phyloP scores from a whole-genome alignment of 2,888 invertebrate species.

The Xanthostigma xanthostigma region DNA sequence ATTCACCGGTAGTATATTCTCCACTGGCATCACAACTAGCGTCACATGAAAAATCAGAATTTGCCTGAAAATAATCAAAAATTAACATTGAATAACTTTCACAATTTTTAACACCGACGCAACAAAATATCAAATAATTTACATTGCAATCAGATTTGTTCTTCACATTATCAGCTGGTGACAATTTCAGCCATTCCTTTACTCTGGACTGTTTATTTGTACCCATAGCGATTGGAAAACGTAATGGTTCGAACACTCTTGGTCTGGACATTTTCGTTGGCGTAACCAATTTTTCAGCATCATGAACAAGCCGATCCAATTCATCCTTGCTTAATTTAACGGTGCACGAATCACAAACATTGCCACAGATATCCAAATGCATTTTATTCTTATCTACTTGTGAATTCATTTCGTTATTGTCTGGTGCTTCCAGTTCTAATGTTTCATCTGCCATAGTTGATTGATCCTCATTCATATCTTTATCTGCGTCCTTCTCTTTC shows the following conservation, averaged over 20 bases:
- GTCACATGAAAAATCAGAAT: constrained; percentile 3
- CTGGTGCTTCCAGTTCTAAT: constrained; percentile 24
- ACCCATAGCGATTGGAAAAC: constrained; percentile 27
- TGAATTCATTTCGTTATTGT: constrained; percentile 4
- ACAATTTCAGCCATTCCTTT: constrained; percentile 53
- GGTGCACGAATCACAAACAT: constrained; percentile 20
- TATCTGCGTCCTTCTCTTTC: constrained; percentile 31
- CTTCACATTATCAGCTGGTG: constrained; percentile 24
- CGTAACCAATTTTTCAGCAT: constrained; percentile 62
- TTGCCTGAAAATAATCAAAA: neutral
- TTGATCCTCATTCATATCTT: constrained; percentile 20
- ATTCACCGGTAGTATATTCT: constrained; percentile 67
- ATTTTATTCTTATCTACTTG: constrained; percentile 7
- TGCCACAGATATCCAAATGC: no score
- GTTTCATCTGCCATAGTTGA: constrained; percentile 20
- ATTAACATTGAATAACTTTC: neutral
- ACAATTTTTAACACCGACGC: neutral
- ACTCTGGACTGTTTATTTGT: constrained; percentile 47
- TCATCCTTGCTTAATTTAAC: constrained; percentile 40
- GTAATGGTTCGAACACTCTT: constrained; percentile 35
- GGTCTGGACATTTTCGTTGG: constrained; percentile 27
- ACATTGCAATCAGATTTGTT: constrained; percentile 19
- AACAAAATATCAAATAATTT: no score
- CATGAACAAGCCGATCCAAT: constrained; percentile 60
- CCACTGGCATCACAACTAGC: constrained; percentile 82